Conservation (phyloP, 2,797 vertebrate genomes). For the Phalanger gymnotis region DNA sequence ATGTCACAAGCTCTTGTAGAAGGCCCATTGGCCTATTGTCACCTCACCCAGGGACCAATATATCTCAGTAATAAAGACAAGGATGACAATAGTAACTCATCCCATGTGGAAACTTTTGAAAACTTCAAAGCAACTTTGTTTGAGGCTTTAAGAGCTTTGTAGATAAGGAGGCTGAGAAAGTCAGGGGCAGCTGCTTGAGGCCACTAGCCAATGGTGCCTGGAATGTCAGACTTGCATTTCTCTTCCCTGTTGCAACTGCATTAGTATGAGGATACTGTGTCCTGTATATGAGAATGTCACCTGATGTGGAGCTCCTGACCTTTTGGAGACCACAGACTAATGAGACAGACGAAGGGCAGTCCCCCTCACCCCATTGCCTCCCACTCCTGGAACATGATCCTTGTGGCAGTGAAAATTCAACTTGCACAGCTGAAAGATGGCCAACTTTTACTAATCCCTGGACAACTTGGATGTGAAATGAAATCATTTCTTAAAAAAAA, state of each 20-base stretch:
- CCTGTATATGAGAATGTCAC: not conserved
- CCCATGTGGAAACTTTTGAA: not conserved
- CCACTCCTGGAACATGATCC: not conserved
- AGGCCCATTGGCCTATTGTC: not conserved
- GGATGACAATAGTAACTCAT: not conserved
- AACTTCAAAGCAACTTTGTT: slow-evolving; percentile 20
- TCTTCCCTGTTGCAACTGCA: not conserved
- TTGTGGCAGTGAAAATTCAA: slow-evolving; percentile 37
- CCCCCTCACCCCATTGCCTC: slow-evolving; percentile 15
- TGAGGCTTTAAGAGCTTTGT: slow-evolving; percentile 19
- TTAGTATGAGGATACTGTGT: not conserved
- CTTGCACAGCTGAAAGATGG: slow-evolving; percentile 21
- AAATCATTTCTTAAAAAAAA: slow-evolving; percentile 1
- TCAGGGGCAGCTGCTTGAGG: slow-evolving; percentile 7
- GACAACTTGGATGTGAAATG: not conserved
- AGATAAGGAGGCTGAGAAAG: slow-evolving; percentile 17
- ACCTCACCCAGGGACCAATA: not conserved
- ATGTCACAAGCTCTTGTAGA: not conserved
- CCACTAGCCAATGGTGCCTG: not conserved
- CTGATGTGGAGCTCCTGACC: not conserved
- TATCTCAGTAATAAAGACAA: not conserved
- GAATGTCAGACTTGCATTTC: not conserved
- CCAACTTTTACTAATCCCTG: slow-evolving; percentile 4
- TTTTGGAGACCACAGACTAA: slow-evolving; percentile 31
- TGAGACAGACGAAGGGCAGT: slow-evolving; percentile 5